Evolutionary conservation across 2,797 vertebrate genomes (phyloP).

Genomic region (Scomberomorus guttatus): DNA sequence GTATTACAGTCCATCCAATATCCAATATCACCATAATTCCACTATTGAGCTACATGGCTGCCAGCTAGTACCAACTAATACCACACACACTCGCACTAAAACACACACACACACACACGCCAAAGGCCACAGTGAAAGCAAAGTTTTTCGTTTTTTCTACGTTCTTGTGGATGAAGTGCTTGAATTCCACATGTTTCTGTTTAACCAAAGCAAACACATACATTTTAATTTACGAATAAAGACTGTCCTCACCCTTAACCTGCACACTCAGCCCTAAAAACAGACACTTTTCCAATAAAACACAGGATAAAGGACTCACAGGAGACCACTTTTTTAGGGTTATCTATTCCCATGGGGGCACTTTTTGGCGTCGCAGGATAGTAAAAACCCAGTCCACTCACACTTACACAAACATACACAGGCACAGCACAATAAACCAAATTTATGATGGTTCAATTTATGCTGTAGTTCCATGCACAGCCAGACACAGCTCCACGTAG

Average conservation of each 20-base stretch:
- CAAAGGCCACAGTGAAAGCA: conserved; percentile 17
- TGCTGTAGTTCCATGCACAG: conserved; percentile 35
- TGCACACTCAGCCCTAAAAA: conserved; percentile 49
- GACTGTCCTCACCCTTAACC: conserved; percentile 48
- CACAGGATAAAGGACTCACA: conserved; percentile 50
- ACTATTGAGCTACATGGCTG: conserved; percentile 55
- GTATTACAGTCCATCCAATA: conserved; percentile 58
- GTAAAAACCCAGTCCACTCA: conserved; percentile 68
- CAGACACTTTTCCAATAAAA: conserved; percentile 62
- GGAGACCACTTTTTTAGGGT: conserved; percentile 44
- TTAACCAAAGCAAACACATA: conserved; percentile 42
- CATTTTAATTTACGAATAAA: conserved; percentile 55
- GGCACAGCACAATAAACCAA: conserved; percentile 66
- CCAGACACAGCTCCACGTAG: conserved; percentile 40
- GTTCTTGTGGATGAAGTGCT: conserved; percentile 9
- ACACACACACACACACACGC: conserved; percentile 15
- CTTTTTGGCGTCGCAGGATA: conserved; percentile 52
- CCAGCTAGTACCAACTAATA: conserved; percentile 38
- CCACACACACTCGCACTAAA: conserved; percentile 21
- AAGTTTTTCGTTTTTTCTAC: conserved; percentile 7
- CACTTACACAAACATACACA: conserved; percentile 66
- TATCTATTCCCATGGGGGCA: conserved; percentile 50
- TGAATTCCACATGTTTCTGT: conserved; percentile 41
- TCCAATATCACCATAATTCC: conserved; percentile 66
- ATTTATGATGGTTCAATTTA: conserved; percentile 66